These are phyloP conservation scores for Balearica regulorum DNA, from an alignment of 2,797 vertebrate genomes.

Conservation along the genomic window DNA sequence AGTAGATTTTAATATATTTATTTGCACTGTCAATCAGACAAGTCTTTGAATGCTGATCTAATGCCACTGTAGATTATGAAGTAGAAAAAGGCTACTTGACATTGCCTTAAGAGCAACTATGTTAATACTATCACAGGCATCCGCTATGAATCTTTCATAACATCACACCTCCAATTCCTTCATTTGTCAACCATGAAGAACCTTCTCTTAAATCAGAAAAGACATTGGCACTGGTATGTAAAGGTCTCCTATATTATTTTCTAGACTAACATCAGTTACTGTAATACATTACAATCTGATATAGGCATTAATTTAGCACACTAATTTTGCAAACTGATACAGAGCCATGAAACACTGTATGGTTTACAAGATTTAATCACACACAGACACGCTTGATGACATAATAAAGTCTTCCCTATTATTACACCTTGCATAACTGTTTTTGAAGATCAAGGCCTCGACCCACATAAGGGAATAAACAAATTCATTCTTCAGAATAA, in stretches of 20 bases:
- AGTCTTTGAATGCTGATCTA: background rate
- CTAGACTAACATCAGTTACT: background rate
- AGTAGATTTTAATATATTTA: constrained; percentile 45
- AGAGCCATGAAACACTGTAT: background rate
- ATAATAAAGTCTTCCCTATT: background rate
- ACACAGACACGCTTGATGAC: background rate
- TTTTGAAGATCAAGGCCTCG: background rate
- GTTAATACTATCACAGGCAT: background rate
- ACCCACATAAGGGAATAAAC: background rate
- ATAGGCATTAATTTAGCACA: background rate
- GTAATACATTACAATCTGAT: background rate
- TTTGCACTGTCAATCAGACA: background rate
- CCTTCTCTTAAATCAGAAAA: background rate
- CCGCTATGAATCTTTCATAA: background rate
- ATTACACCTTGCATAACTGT: background rate
- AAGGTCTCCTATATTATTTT: background rate
- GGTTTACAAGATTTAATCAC: background rate
- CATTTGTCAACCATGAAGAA: background rate
- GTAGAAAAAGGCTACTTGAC: background rate
- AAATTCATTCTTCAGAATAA: background rate
- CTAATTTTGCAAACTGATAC: background rate
- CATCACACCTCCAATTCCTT: background rate
- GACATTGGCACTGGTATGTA: background rate
- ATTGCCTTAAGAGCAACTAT: background rate
- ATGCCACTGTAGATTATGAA: background rate